Conservation (phyloP, 2,888 invertebrate genomes). For the Drosophila antonietae region DNA sequence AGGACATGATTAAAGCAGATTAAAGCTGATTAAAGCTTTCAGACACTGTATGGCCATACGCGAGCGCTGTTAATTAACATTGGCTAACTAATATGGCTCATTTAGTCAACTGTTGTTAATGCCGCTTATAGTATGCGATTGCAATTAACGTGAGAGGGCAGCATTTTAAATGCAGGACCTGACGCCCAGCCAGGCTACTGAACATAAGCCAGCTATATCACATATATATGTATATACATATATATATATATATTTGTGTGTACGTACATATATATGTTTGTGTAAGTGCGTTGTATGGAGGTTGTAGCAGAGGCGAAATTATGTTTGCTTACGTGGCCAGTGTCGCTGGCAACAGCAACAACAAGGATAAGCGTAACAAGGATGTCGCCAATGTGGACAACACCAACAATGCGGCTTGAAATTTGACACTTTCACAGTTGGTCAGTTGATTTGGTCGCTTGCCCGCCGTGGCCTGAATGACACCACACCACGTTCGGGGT, state of each 20-base stretch:
- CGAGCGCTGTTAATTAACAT: slow-evolving; percentile 23
- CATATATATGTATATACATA: not conserved
- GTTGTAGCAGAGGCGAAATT: slow-evolving; percentile 66
- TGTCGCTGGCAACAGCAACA: slow-evolving; percentile 45
- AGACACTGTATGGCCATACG: not conserved
- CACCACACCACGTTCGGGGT: not conserved
- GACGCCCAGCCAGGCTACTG: slow-evolving; percentile 34
- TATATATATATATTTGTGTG: not conserved
- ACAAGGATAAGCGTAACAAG: slow-evolving; percentile 47
- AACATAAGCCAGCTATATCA: slow-evolving; percentile 11
- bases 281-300: slow-evolving; percentile 23
- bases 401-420: slow-evolving; percentile 77
- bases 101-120: slow-evolving; percentile 24
- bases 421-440: slow-evolving; percentile 78
- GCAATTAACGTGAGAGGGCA: slow-evolving; percentile 23
- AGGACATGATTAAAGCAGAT: no score
- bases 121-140: slow-evolving; percentile 11
- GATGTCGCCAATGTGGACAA: slow-evolving; percentile 50
- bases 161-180: slow-evolving; percentile 50
- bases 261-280: not conserved
- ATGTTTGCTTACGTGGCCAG: slow-evolving; percentile 77
- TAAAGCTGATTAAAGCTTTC: not conserved
- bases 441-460: slow-evolving; percentile 76
- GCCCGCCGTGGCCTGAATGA: slow-evolving; percentile 43
- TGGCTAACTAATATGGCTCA: not conserved